phyloP scores from a whole-genome alignment of 2,888 invertebrate genomes.

The Disparrhopalites patrizii region DNA sequence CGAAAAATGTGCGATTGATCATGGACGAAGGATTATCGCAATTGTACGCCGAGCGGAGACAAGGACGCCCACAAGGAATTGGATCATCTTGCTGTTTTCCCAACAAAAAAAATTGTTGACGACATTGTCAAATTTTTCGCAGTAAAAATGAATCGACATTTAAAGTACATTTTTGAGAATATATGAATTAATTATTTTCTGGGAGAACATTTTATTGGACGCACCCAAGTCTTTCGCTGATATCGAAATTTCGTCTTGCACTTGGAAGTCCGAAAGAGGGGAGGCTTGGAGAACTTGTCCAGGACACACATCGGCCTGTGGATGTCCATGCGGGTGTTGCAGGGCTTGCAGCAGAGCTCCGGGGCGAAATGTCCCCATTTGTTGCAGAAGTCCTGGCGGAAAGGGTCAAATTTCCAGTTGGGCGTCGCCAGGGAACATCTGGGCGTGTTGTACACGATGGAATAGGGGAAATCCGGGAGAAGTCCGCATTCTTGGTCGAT shows the following conservation, averaged over 20 bases:
- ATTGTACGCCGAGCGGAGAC: background rate
- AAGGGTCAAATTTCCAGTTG: slow-evolving; percentile 14
- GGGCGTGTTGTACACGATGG: background rate
- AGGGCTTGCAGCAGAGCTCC: background rate
- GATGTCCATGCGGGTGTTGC: slow-evolving; percentile 6
- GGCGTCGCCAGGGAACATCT: background rate
- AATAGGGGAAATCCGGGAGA: background rate
- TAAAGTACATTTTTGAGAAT: background rate
- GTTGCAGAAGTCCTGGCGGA: slow-evolving; percentile 12
- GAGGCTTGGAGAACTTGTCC: slow-evolving; percentile 16
- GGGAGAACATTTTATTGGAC: background rate
- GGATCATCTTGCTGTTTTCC: background rate
- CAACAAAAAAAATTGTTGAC: no score
- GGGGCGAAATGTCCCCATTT: slow-evolving; percentile 12
- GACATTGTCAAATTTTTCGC: no score
- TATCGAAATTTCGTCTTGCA: slow-evolving; percentile 6
- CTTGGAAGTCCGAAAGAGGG: slow-evolving; percentile 8
- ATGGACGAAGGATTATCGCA: slow-evolving; percentile 9
- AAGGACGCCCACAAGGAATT: background rate
- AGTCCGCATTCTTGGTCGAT: background rate
- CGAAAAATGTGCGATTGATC: slow-evolving; percentile 3
- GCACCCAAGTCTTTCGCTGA: background rate
- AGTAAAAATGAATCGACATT: background rate
- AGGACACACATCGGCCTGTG: background rate
- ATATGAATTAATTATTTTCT: background rate